phyloP scores from a whole-genome alignment of 2,888 invertebrate species.

The Lagria hirta region DNA sequence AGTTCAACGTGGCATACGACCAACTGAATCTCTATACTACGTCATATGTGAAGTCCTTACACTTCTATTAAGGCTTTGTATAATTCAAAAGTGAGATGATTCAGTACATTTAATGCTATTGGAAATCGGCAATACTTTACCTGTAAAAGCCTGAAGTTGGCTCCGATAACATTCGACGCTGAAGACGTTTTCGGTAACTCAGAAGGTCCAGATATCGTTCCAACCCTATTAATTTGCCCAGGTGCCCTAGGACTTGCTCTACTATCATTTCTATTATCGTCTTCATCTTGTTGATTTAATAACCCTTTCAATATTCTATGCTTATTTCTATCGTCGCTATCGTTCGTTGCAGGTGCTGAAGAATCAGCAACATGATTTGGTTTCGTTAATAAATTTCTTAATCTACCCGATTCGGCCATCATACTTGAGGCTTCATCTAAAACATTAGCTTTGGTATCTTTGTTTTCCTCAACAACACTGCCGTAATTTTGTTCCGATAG shows the following conservation, averaged over 20 bases:
- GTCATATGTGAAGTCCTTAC: no score
- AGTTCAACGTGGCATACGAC: no score
- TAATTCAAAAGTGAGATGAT: not conserved
- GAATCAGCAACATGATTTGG: slow-evolving; percentile 50
- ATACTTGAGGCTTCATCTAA: slow-evolving; percentile 49
- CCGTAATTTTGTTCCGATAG: slow-evolving; percentile 57
- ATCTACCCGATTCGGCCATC: slow-evolving; percentile 59
- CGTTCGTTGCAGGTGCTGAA: slow-evolving; percentile 39
- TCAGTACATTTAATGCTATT: no score
- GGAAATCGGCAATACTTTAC: no score
- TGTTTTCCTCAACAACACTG: slow-evolving; percentile 57
- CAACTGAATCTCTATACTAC: no score
- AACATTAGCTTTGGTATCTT: slow-evolving; percentile 56
- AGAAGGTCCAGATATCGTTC: slow-evolving; percentile 51
- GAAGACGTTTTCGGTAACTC: slow-evolving; percentile 38
- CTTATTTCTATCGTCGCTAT: slow-evolving; percentile 54
- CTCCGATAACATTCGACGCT: no score
- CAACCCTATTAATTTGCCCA: slow-evolving; percentile 49
- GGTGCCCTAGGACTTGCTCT: slow-evolving; percentile 53
- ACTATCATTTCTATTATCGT: slow-evolving; percentile 56
- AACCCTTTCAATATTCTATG: slow-evolving; percentile 62
- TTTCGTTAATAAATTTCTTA: slow-evolving; percentile 62
- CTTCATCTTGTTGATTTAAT: slow-evolving; percentile 68
- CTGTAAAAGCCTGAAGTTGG: slow-evolving; percentile 66
- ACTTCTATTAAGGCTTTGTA: not conserved